A percentile compares a stretch with the other conserved stretches of the same genome.
Conservation (phyloP, 2,888 invertebrate species). For the Xestia ashworthii region DNA sequence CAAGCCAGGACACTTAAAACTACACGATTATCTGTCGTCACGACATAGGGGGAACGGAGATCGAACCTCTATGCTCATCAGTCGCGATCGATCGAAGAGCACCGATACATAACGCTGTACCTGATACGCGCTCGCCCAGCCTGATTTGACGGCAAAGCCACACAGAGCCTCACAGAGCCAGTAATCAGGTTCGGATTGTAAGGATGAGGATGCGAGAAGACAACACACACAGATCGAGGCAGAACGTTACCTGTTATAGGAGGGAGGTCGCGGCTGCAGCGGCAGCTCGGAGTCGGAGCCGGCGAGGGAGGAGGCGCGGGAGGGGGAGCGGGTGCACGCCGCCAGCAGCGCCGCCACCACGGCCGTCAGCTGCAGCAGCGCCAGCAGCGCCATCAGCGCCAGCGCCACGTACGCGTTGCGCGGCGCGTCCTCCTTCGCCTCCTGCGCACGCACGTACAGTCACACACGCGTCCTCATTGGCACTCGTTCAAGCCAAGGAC, state of each 20-base stretch:
- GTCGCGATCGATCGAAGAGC: neutral
- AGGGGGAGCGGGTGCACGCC: constrained; percentile 44
- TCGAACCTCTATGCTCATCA: neutral
- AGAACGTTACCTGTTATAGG: constrained; percentile 45
- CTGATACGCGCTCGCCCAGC: neutral
- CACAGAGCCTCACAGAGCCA: constrained; percentile 1
- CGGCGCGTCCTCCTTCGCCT: constrained; percentile 76
- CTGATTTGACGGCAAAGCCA: neutral
- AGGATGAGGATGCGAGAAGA: neutral
- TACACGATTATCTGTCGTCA: too few species aligned
- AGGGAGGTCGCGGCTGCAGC: constrained; percentile 43
- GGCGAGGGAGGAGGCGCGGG: constrained; percentile 23
- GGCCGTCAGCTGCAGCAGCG: constrained; percentile 71
- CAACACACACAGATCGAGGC: neutral
- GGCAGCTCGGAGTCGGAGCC: constrained; percentile 38
- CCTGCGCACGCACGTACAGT: constrained; percentile 66
- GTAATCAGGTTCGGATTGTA: neutral
- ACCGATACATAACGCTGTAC: neutral
- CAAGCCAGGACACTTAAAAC: too few species aligned
- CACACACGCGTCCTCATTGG: neutral
- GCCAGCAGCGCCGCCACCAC: constrained; percentile 69
- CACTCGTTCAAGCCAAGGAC: neutral
- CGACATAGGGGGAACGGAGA: too few species aligned
- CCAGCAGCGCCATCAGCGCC: constrained; percentile 65
- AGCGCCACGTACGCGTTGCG: constrained; percentile 74